Evolutionary conservation across 2,113 vertebrate genomes (phyloP), one percentile per base, ranked within the genome.

Genomic region (Apodemus speciosus): DNA sequence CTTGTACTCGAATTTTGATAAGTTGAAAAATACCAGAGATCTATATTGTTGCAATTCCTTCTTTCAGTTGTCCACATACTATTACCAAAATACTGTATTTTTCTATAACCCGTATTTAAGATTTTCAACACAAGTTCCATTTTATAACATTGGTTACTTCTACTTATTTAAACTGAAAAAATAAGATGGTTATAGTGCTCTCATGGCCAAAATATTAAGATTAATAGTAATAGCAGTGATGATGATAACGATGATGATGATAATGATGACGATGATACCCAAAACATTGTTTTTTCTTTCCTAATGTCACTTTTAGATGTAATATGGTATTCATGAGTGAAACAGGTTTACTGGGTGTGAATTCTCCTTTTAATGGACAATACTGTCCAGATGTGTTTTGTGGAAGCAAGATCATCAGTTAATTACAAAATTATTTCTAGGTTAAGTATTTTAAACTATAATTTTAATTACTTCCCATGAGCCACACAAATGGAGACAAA

Each of bases 361-460:
- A 76, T 80, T 96, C 75, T 75, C 23, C 91, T 14, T 79, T 86
- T 25, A 56, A 49, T 60, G 16, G 56, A 92, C 90, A 94, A 60
- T 51, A 80, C 10, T 66, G 32, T 9, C 10, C 18, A 81, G 49
- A 76, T 93, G 27, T 71, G 88, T 38, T 69, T 18, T 88, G 1
- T 46, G 30, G 8, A 32, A 76, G 35, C 35, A 91, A 15, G 21
- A 69, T 85, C 90, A 9, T 56, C 77, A 83, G 16, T 69, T 79
- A 91, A 91, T 43, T 32, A 7, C 0, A 76, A 81, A 93, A 81
- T 90, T 92, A 85, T 88, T 92, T 88, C 43, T 30, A 90, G 58
- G 6, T 30, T 66, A 81, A 75, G 66, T 80, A 66, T 66, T 66
- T 66, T 66, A 66, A 35, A 32, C 64, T 15, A 32, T 13, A 66